Conservation (phyloP, 2,113 vertebrate species). For the Lanius collurio region DNA sequence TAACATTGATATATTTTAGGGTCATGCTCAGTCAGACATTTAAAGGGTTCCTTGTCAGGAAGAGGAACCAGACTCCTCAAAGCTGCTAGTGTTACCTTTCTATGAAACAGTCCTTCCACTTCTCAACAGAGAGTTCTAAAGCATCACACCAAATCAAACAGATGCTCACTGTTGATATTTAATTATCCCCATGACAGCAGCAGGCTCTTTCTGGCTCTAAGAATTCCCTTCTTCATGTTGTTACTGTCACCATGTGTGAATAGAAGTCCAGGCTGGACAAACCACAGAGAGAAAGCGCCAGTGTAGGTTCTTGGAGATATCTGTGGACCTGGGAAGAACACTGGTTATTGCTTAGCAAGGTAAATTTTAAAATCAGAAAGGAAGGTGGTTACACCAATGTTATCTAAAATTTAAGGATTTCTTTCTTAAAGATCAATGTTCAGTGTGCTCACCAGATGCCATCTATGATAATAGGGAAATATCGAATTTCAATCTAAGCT, state of each 20-base stretch:
- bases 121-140: not conserved
- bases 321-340: not conserved
- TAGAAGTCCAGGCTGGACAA: not conserved
- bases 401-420: not conserved
- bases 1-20: not conserved
- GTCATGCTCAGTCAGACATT: not conserved
- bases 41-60: not conserved
- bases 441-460: not conserved
- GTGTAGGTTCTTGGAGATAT: not conserved
- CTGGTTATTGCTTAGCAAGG: not conserved
- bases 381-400: not conserved
- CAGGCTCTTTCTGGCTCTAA: not conserved
- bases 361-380: not conserved
- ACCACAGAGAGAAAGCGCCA: rapidly evolving
- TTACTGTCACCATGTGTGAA: not conserved
- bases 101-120: not conserved
- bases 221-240: not conserved
- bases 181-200: not conserved
- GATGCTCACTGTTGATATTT: not conserved
- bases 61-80: not conserved
- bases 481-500: not conserved
- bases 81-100: not conserved
- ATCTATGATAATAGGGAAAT: not conserved
- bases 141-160: not conserved
- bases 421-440: not conserved